These are phyloP conservation scores for Nemapogon koenigi DNA, from an alignment of 2,888 invertebrate species.

Conservation along the genomic window DNA sequence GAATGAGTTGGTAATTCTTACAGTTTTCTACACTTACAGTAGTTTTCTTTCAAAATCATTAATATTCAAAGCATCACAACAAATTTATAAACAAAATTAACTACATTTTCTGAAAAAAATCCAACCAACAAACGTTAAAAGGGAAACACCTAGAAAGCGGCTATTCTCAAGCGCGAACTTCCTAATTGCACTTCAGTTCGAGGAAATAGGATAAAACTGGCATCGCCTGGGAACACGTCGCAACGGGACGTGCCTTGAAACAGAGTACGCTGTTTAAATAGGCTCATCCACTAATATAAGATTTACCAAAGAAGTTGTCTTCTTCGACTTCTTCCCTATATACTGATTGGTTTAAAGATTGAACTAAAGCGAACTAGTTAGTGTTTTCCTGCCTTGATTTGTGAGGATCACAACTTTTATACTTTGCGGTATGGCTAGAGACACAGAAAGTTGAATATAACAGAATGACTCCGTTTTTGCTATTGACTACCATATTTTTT, in stretches of 20 bases:
- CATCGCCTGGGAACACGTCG: constrained; percentile 20
- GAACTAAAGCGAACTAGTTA: constrained; percentile 3
- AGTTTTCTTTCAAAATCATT: too few species aligned
- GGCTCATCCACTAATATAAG: not conserved
- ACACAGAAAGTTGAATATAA: too few species aligned
- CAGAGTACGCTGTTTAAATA: constrained; percentile 27
- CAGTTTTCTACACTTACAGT: too few species aligned
- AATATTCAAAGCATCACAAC: not conserved
- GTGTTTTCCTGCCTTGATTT: too few species aligned
- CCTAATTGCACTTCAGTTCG: constrained; percentile 47
- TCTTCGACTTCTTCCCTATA: not conserved
- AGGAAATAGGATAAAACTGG: constrained; percentile 41
- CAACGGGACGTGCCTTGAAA: constrained; percentile 41
- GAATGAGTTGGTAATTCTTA: too few species aligned
- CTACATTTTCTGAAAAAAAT: not conserved
- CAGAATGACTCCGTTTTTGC: too few species aligned
- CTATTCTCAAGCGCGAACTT: constrained; percentile 37
- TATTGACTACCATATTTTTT: too few species aligned
- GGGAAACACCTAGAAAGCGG: constrained; percentile 2
- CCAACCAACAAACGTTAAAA: constrained; percentile 2
- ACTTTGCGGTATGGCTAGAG: too few species aligned
- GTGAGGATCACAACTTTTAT: too few species aligned
- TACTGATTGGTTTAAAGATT: constrained; percentile 8
- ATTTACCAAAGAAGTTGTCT: constrained; percentile 6
- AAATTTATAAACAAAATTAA: not conserved